Base-by-base conservation (phyloP, 2,113 vertebrate species). In the Galeopterus variegatus region DNA sequence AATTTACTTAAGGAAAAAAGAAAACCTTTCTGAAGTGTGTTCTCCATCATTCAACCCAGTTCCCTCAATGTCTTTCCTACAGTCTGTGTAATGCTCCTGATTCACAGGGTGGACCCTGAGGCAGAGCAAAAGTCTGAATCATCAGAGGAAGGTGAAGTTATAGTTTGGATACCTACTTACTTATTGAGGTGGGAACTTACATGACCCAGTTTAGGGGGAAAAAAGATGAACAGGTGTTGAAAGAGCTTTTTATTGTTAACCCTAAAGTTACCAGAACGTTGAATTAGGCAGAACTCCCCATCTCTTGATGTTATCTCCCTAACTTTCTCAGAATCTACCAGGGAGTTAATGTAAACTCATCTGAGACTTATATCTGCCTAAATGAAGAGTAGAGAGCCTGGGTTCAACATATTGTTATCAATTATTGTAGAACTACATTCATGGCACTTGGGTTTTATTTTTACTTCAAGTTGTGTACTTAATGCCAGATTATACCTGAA, bases 221-320 rank as follows among this genome's bases (percentile, higher is more conserved):
- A 28, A 21, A 18, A 56, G 88, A 50, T 91, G 79, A 91, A 69
- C 69, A 86, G 86, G 79, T 1, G 13, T 84, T 91, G 23, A 89
- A 96, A 94, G 65, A 92, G 28, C 5, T 45, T 88, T 96, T 88
- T 67, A 45, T 88, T 50, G 90, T 93, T 92, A 98, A 97, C 92
- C 41, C 73, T n/a, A n/a, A 97, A 77, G 89, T 75, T 28, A 89
- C 67, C 86, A 81, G 92, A 94, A 94, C 67, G 50, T 95, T 96
- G 50, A 60, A 1, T 45, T 45, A 87, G 36, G 26, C 28, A n/a
- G 85, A 60, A n/a, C 48, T 41, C 69, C 41, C 70, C 83, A 21
- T 89, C 60, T 69, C 36, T 75, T 70, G 41, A 41, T 73, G 2
- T n/a, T 48, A 64, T 31, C 4, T 26, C 15, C 41, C 5, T 73